phyloP scores from a whole-genome alignment of 2,888 invertebrate species.

The Pristionchus mayeri region DNA sequence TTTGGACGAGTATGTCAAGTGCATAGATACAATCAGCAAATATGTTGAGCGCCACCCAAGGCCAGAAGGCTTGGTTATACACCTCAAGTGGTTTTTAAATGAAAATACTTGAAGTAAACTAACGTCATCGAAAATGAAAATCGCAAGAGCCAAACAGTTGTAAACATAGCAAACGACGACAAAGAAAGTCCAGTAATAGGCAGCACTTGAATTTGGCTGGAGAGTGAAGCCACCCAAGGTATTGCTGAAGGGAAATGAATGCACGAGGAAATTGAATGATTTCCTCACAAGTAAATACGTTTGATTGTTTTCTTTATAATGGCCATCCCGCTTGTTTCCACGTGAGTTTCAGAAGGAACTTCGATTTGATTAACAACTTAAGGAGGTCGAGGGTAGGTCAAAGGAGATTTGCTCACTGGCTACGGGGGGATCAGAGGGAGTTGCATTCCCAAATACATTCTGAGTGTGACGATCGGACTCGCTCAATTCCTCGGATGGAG shows the following conservation, averaged over 20 bases:
- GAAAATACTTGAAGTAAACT: background rate
- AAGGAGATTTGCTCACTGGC: background rate
- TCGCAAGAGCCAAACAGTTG: slow-evolving; percentile 70
- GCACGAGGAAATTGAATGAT: background rate
- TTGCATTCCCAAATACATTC: background rate
- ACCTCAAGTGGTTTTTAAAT: background rate
- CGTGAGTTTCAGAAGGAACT: slow-evolving; percentile 13
- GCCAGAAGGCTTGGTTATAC: slow-evolving; percentile 52
- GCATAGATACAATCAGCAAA: slow-evolving; percentile 65
- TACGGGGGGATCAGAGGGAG: background rate
- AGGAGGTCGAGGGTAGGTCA: background rate
- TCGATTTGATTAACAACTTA: background rate
- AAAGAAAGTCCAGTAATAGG: slow-evolving; percentile 71
- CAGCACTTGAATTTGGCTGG: slow-evolving; percentile 54
- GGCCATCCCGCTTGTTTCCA: background rate
- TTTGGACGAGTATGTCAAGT: slow-evolving; percentile 65
- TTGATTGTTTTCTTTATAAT: background rate
- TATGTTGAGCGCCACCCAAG: slow-evolving; percentile 64
- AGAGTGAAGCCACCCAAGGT: background rate
- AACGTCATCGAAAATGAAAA: slow-evolving; percentile 74
- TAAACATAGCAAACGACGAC: slow-evolving; percentile 69
- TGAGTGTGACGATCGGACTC: background rate
- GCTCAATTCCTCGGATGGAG: background rate
- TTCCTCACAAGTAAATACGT: background rate
- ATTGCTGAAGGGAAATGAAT: background rate